Base-by-base conservation (phyloP, 2,888 invertebrate genomes). In the Nomada ferruginata region DNA sequence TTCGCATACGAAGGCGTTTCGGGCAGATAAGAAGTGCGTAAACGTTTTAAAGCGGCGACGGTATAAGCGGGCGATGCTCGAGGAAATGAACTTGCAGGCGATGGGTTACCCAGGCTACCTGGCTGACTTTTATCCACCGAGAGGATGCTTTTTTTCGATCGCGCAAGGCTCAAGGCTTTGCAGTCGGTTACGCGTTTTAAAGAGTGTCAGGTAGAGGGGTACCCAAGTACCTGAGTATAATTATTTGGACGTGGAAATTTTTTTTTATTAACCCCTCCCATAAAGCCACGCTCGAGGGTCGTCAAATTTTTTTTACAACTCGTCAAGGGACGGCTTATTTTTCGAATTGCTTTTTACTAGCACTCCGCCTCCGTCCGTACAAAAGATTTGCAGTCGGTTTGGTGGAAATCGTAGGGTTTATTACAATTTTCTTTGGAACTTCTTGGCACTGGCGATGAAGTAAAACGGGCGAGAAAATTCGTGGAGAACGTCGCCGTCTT, bases 141-240 rank as follows among this genome's bases (percentile, higher is more conserved):
- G 59, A 79, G 64, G 73, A 64, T 74, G 26, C 15, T 59, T 65
- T 73, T 68, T 50, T 70, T 10, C 29, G 68, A 73, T 80, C 66
- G 59, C 23, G 13, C 29, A 13, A 11, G 52, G 18, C 20, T 26
- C 60, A 47, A 63, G 77, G 66, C 7, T 61, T 9, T 47, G 26
- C 18, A 65, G 23, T 26, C n/a, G 26, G 15, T 29, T 23, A 47
- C n/a, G 13, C 26, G 42, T 36, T n/a, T 36, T 15, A 29, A 1
- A 52, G 15, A 10, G 15, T 0, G 59, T 29, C 82, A 79, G 82
- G 82, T 82, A 82, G 1, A 36, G 42, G 23, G 44, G 7, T 79
- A 82, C 82, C 79, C 79, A 75, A 18, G 61, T 13, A 55, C 82
- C 79, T 82, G 79, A 18, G 61, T 13, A 55, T 68, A 71, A 79